Conservation (phyloP, 1,140 invertebrate genomes). For the Oncopodura yosiiana region DNA sequence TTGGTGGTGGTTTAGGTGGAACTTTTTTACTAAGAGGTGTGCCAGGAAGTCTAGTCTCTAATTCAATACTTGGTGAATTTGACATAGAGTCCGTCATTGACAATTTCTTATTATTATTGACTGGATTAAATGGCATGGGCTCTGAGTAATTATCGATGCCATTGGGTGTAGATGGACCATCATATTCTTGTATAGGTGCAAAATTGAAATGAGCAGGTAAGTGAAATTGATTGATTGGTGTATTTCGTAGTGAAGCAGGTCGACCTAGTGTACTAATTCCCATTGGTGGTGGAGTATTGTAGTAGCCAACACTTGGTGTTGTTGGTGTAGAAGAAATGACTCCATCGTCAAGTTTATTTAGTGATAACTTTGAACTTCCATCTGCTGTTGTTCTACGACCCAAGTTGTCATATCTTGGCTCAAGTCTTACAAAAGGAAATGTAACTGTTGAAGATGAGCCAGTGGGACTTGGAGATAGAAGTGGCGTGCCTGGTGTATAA, state of each 20-base stretch:
- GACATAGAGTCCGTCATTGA: too few relatives aligned
- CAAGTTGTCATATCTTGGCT: conserved; percentile 81
- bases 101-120: neutral
- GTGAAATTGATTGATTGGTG: conserved; percentile 5
- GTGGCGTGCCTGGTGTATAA: too few relatives aligned
- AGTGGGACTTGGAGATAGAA: conserved; percentile 43
- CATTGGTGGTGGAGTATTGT: neutral
- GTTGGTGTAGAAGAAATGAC: conserved; percentile 7
- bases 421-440: conserved; percentile 42
- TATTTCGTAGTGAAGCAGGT: conserved; percentile 5
- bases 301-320: neutral
- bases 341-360: conserved; percentile 40
- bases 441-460: conserved; percentile 28
- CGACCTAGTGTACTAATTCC: conserved; percentile 10
- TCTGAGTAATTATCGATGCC: neutral
- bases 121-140: neutral
- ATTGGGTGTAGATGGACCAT: conserved; percentile 2
- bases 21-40: conserved; percentile 33
- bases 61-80: too few relatives aligned
- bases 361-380: conserved; percentile 69
- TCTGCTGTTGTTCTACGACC: conserved; percentile 75
- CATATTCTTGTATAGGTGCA: conserved; percentile 28
- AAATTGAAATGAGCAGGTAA: conserved; percentile 14
- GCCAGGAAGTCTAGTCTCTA: neutral
- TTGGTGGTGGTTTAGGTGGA: conserved; percentile 38